phyloP scores from a whole-genome alignment of 1,140 invertebrate genomes.

The Heliothis virescens region DNA sequence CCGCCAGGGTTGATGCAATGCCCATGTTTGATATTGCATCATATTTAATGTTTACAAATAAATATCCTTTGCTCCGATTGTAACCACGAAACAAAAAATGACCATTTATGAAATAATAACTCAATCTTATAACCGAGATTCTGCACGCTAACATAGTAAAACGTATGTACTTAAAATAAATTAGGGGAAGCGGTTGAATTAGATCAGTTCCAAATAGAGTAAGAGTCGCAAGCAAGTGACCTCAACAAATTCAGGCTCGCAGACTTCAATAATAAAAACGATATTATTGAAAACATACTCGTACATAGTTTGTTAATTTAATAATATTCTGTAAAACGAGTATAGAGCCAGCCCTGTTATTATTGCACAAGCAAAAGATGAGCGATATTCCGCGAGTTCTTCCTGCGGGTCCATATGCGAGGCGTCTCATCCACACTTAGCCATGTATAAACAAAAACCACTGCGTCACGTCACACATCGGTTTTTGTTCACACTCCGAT shows the following conservation, averaged over 20 bases:
- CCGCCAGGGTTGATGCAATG: constrained; percentile 66
- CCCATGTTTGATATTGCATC: constrained; percentile 16
- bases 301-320: no score
- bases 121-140: no score
- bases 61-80: background rate
- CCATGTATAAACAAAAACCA: constrained; percentile 75
- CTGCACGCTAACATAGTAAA: no score
- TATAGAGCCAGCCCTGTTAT: constrained; percentile 69
- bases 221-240: no score
- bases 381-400: constrained; percentile 73
- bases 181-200: no score
- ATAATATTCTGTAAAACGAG: background rate
- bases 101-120: no score
- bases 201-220: no score
- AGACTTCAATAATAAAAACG: no score
- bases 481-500: constrained; percentile 49
- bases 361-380: constrained; percentile 78
- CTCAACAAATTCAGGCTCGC: no score
- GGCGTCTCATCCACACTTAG: constrained; percentile 68
- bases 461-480: constrained; percentile 55
- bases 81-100: no score
- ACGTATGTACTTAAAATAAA: no score
- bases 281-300: no score
- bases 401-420: constrained; percentile 78
- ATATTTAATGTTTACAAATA: constrained; percentile 17